A percentile compares a stretch with the other conserved stretches of the same genome.
These are phyloP conservation scores for Leptinotarsa haldemani DNA, from an alignment of 2,888 invertebrate species.

Conservation along the genomic window DNA sequence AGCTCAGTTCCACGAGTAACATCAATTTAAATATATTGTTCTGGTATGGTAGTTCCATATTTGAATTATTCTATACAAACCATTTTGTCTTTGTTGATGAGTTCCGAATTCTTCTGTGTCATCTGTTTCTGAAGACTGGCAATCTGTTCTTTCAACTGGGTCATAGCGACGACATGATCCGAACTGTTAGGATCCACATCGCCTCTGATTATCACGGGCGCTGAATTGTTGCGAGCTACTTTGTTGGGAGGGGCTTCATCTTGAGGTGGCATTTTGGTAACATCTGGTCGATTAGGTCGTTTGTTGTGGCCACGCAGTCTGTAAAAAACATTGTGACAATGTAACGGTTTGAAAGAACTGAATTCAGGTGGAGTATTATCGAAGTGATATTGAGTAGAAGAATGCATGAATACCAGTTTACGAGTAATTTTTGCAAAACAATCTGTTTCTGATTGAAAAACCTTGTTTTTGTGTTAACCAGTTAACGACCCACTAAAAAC, in stretches of 20 bases:
- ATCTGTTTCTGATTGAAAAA: no score
- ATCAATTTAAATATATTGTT: no score
- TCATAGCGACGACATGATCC: conserved; percentile 94
- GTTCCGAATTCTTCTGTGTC: conserved; percentile 83
- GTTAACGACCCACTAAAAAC: no score
- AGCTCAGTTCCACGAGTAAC: no score
- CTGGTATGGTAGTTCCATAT: no score
- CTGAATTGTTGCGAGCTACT: conserved; percentile 65
- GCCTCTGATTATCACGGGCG: conserved; percentile 61
- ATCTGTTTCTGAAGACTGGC: conserved; percentile 91
- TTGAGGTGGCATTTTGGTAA: conserved; percentile 69
- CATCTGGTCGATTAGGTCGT: conserved; percentile 76
- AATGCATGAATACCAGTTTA: conserved; percentile 3
- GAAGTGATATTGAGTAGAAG: no score
- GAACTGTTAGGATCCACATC: conserved; percentile 86
- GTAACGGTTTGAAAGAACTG: no score
- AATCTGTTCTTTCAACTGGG: conserved; percentile 93
- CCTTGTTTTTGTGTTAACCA: no score
- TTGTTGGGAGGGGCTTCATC: conserved; percentile 68
- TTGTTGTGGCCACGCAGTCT: conserved; percentile 79
- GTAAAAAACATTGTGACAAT: conserved; percentile 30
- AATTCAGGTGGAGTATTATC: no score
- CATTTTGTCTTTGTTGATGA: conserved; percentile 90
- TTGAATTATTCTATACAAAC: conserved; percentile 66
- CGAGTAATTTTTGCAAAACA: no score